Percentiles rank a stretch among this genome's conserved stretches.
Evolutionary conservation across 2,888 invertebrate species (phyloP).

Genomic region (Acleris literana): DNA sequence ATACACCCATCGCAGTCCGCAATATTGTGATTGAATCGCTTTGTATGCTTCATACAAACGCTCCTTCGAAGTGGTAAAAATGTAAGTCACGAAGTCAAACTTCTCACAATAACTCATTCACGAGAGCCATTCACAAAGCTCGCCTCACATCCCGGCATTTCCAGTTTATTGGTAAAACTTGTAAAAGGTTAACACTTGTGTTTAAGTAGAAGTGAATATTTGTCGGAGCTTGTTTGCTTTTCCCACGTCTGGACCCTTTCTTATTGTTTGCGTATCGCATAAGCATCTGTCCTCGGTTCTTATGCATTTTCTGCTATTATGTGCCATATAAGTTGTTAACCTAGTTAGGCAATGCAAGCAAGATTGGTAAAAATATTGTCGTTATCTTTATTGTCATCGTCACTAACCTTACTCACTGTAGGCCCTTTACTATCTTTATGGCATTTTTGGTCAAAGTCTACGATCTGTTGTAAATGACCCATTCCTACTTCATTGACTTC

Average conservation of each 20-base stretch:
- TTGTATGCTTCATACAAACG: background rate
- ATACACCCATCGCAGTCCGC: background rate
- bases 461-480: background rate
- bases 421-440: background rate
- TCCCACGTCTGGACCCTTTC: slow-evolving; percentile 61
- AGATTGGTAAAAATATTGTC: slow-evolving; percentile 8
- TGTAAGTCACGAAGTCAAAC: slow-evolving; percentile 1
- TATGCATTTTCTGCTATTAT: slow-evolving; percentile 2
- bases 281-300: slow-evolving; percentile 32
- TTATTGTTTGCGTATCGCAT: slow-evolving; percentile 43
- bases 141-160: slow-evolving; percentile 18
- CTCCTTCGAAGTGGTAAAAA: slow-evolving; percentile 7
- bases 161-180: slow-evolving; percentile 32
- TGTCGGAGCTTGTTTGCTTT: slow-evolving; percentile 54
- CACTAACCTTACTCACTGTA: background rate
- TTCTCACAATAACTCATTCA: slow-evolving; percentile 10
- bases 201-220: slow-evolving; percentile 53
- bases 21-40: background rate
- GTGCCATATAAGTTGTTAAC: slow-evolving; percentile 18
- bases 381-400: background rate
- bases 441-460: background rate
- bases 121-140: background rate
- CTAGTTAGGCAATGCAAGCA: slow-evolving; percentile 12
- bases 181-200: slow-evolving; percentile 36
- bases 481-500: no score